Conservation (phyloP, 1,140 invertebrate species). For the Trichonephila inaurata region DNA sequence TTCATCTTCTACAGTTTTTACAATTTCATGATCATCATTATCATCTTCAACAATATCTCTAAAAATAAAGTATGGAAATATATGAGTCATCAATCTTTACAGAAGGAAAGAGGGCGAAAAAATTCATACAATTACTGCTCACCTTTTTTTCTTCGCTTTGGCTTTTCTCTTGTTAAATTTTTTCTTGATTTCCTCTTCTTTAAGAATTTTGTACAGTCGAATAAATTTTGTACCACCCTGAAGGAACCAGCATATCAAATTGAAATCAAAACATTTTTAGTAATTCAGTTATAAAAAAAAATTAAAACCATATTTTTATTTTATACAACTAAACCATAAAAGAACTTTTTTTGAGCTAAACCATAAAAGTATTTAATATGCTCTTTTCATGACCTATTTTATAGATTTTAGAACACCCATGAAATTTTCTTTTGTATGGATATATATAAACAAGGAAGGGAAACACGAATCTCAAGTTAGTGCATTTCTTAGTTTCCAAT, state of each 20-base stretch:
- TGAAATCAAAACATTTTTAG: no score
- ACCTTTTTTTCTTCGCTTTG: constrained; percentile 82
- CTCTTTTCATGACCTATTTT: no score
- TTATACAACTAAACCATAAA: no score
- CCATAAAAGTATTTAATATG: no score
- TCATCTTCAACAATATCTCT: constrained; percentile 34
- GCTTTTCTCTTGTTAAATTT: constrained; percentile 88
- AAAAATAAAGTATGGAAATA: not conserved
- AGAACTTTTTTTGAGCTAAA: no score
- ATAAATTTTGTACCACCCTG: constrained; percentile 88
- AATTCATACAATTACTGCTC: not conserved
- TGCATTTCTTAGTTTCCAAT: no score
- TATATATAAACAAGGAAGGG: no score
- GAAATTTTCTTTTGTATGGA: no score
- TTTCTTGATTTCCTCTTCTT: constrained; percentile 87
- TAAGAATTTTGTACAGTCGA: constrained; percentile 91
- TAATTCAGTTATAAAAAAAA: no score
- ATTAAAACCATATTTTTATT: no score
- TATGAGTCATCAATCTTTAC: not conserved
- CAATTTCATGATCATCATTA: not conserved
- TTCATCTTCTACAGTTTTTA: constrained; percentile 37
- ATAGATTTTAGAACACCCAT: no score
- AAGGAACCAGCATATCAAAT: constrained; percentile 26
- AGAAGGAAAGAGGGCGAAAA: not conserved
- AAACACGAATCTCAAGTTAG: no score